Evolutionary conservation across 2,888 invertebrate species (phyloP).

Genomic region (Bellardia bayeri): DNA sequence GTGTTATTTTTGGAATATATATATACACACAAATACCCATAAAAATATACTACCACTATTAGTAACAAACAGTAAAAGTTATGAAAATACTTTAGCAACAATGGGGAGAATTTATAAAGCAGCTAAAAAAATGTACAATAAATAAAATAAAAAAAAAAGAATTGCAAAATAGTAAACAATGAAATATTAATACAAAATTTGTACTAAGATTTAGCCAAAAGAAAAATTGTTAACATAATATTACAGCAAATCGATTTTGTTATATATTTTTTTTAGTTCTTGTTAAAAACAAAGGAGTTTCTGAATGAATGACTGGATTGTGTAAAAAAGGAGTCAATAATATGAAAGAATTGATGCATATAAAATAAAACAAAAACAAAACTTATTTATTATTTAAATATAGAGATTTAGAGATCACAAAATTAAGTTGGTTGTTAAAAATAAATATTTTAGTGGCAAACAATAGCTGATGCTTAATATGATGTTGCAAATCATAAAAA

Average conservation of each 20-base stretch:
- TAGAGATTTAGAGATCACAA: no score
- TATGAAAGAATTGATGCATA: neutral
- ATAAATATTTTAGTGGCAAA: no score
- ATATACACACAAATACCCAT: conserved; percentile 7
- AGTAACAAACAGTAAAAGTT: conserved; percentile 31
- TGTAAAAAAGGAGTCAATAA: conserved; percentile 17
- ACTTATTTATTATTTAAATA: no score
- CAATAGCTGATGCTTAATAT: no score
- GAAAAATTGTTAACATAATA: conserved; percentile 42
- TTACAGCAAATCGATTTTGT: conserved; percentile 38
- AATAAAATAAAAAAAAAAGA: neutral
- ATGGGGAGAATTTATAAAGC: conserved; percentile 35
- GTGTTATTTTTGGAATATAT: conserved; percentile 30
- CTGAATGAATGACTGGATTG: conserved; percentile 19
- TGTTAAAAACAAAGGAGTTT: conserved; percentile 48
- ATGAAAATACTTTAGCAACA: conserved; percentile 48
- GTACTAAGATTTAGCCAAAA: conserved; percentile 19
- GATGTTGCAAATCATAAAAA: no score
- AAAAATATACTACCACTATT: conserved; percentile 10
- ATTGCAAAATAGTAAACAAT: conserved; percentile 38
- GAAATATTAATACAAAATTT: conserved; percentile 53
- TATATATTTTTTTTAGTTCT: conserved; percentile 7
- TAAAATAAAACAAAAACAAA: neutral
- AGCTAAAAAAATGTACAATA: conserved; percentile 1
- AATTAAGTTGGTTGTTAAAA: no score